Percentiles rank a stretch among this genome's conserved stretches.
phyloP scores from a whole-genome alignment of 2,113 vertebrate species.

The Etheostoma spectabile region DNA sequence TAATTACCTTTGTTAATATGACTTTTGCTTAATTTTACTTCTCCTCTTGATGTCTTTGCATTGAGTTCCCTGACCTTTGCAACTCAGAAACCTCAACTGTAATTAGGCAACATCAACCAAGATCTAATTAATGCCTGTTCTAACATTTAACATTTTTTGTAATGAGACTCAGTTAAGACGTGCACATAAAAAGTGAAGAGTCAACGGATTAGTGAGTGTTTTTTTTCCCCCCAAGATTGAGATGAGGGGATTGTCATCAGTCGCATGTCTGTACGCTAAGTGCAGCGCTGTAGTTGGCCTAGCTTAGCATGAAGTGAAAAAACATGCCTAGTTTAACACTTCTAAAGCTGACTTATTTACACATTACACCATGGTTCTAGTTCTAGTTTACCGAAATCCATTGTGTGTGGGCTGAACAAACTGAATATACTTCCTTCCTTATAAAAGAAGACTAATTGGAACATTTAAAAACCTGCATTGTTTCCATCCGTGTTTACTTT shows the following conservation, averaged over 20 bases:
- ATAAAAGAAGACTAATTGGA: not conserved
- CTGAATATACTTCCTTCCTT: no score
- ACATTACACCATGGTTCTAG: not conserved
- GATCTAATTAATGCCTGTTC: not conserved
- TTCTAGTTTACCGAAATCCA: not conserved
- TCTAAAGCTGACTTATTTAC: constrained; percentile 1
- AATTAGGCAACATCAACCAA: not conserved
- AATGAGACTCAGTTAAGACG: no score
- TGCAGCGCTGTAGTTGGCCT: no score
- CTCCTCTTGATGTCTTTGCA: not conserved
- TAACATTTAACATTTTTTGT: not conserved
- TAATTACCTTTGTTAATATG: not conserved
- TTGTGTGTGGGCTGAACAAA: not conserved
- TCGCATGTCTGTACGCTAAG: no score
- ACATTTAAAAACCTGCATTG: not conserved
- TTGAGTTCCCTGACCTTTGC: not conserved
- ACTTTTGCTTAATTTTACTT: not conserved
- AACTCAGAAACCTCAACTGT: not conserved
- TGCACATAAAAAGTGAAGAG: no score
- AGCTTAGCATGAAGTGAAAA: no score
- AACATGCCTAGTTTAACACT: not conserved
- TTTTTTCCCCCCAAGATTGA: no score
- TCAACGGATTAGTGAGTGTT: no score
- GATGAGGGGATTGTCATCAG: no score
- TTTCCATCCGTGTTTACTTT: not conserved